Percentiles rank a stretch among this genome's conserved stretches.
Evolutionary conservation across 2,888 invertebrate species (phyloP).

Genomic region (Watsonalla binaria): DNA sequence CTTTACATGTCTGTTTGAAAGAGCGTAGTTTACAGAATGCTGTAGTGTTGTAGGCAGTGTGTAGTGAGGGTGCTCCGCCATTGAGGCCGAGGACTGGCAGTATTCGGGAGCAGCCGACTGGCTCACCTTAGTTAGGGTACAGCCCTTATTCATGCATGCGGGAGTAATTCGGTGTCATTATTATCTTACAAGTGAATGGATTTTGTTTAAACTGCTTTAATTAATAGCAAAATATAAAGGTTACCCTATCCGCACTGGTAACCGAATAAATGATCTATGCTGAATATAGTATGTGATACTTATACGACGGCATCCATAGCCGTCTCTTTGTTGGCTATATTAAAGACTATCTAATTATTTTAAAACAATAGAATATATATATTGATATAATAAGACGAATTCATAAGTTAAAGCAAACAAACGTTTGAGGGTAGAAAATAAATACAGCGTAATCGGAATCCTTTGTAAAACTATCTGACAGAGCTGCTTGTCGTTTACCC

Average conservation of each 20-base stretch:
- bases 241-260: too few relatives aligned
- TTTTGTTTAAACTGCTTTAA: neutral
- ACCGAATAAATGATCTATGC: too few relatives aligned
- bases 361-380: too few relatives aligned
- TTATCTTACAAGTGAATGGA: neutral
- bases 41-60: slow-evolving; percentile 30
- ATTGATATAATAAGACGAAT: too few relatives aligned
- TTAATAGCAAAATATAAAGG: neutral
- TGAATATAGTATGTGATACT: too few relatives aligned
- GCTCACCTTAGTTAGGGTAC: slow-evolving; percentile 28
- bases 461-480: too few relatives aligned
- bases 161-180: slow-evolving; percentile 42
- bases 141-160: slow-evolving; percentile 9
- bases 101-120: slow-evolving; percentile 30
- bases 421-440: too few relatives aligned
- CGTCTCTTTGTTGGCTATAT: too few relatives aligned
- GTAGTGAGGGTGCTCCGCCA: slow-evolving; percentile 40
- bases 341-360: too few relatives aligned
- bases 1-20: slow-evolving; percentile 42
- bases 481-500: neutral
- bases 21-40: slow-evolving; percentile 32
- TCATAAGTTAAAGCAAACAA: too few relatives aligned
- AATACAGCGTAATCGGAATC: too few relatives aligned
- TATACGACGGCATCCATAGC: too few relatives aligned
- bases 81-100: slow-evolving; percentile 33